A percentile compares a stretch with the other conserved stretches of the same genome.
These are phyloP conservation scores for Burhinus bistriatus DNA, from an alignment of 2,113 vertebrate species.

Conservation along the genomic window DNA sequence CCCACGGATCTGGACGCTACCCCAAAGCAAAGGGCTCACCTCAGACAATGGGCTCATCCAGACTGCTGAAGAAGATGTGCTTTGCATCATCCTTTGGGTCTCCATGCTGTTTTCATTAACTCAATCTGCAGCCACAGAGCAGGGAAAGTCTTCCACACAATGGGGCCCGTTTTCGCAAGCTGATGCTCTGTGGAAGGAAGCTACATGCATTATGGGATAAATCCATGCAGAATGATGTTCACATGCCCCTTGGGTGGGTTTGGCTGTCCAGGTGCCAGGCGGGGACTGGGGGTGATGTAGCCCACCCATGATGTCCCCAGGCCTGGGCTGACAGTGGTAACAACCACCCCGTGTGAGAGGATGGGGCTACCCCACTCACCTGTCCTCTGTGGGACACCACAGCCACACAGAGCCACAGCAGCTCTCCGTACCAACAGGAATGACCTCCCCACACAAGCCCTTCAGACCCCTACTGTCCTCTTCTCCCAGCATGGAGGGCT, in stretches of 20 bases:
- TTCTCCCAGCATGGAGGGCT: not conserved
- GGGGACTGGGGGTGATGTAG: not conserved
- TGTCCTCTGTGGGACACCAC: not conserved
- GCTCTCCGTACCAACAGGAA: not conserved
- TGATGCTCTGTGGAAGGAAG: not conserved
- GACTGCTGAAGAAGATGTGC: accelerated
- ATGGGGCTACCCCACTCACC: not conserved
- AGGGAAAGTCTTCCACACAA: not conserved
- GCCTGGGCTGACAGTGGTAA: not conserved
- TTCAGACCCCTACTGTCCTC: accelerated
- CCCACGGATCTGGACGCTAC: accelerated
- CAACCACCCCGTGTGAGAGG: not conserved
- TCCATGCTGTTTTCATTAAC: not conserved
- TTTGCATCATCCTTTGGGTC: not conserved
- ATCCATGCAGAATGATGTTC: accelerated
- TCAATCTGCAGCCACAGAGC: not conserved
- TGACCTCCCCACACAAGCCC: accelerated
- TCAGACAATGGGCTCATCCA: not conserved
- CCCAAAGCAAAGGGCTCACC: not conserved
- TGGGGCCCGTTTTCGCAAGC: accelerated
- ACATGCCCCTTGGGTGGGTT: accelerated
- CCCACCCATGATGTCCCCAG: accelerated
- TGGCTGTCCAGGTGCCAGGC: accelerated
- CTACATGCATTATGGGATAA: accelerated
- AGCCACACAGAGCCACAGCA: not conserved